Percentiles rank a stretch among this genome's conserved stretches.
phyloP scores from a whole-genome alignment of 2,113 vertebrate species.

The Dissostichus mawsoni region DNA sequence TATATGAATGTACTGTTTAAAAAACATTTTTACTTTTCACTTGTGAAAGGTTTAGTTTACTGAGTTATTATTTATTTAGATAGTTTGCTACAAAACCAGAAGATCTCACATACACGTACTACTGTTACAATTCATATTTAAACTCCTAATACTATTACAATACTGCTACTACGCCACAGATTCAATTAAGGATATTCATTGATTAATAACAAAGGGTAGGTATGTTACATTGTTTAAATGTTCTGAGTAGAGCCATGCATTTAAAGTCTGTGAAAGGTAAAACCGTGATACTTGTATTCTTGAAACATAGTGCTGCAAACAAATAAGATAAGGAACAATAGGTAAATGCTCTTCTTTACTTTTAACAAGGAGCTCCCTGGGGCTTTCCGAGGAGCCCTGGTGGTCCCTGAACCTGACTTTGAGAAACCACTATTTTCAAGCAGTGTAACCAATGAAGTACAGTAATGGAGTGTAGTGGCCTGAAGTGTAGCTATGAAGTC shows the following conservation, averaged over 20 bases:
- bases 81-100: neutral
- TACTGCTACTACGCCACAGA: neutral
- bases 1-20: too few relatives aligned
- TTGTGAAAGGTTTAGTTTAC: too few relatives aligned
- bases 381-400: constrained; percentile 40
- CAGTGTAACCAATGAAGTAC: constrained; percentile 65
- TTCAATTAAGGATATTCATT: neutral
- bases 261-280: neutral
- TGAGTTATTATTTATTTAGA: too few relatives aligned
- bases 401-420: constrained; percentile 72
- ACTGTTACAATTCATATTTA: neutral
- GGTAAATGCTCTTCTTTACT: constrained; percentile 20
- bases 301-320: neutral
- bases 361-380: constrained; percentile 26
- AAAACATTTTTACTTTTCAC: too few relatives aligned
- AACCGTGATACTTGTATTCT: neutral
- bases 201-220: neutral
- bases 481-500: constrained; percentile 75
- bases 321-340: constrained; percentile 27
- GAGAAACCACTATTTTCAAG: constrained; percentile 59
- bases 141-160: neutral
- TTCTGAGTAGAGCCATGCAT: too few relatives aligned
- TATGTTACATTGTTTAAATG: neutral
- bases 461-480: constrained; percentile 73
- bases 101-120: neutral